A percentile compares a stretch with the other conserved stretches of the same genome.
phyloP scores from a whole-genome alignment of 2,888 invertebrate genomes.

The Eueremaeus valkanovi region DNA sequence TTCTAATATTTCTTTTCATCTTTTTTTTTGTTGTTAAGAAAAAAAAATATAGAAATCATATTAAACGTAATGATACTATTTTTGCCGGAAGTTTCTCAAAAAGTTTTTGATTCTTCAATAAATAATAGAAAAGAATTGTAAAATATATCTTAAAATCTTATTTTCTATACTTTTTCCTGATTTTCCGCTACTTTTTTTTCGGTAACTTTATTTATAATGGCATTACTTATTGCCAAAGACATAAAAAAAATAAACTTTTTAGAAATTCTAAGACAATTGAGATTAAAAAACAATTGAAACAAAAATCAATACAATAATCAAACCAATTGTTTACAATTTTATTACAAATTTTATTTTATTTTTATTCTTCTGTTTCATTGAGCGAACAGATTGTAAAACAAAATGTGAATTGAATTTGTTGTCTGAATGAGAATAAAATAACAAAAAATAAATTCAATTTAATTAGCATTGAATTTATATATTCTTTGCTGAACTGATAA shows the following conservation, averaged over 20 bases:
- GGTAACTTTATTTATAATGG: slow-evolving; percentile 4
- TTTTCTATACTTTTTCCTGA: neutral
- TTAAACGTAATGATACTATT: neutral
- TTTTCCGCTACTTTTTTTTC: neutral
- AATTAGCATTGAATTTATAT: no score
- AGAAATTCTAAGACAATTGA: neutral
- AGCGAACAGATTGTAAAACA: no score
- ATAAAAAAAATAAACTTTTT: neutral
- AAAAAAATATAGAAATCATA: neutral
- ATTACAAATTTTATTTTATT: no score
- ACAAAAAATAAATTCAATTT: no score
- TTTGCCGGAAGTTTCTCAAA: neutral
- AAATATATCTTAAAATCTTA: neutral
- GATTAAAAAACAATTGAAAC: neutral
- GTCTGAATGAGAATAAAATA: no score
- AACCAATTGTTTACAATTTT: no score
- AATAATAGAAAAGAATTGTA: neutral
- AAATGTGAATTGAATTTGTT: no score
- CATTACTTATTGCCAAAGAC: slow-evolving; percentile 6
- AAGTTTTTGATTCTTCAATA: slow-evolving; percentile 14
- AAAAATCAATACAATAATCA: neutral
- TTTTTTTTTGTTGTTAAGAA: no score
- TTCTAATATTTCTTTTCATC: no score
- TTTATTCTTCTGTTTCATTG: no score
- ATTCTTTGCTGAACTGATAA: no score